Evolutionary conservation across 2,113 vertebrate species (phyloP), one percentile per base, ranked within the genome.

Genomic region (Rhegmatorhina hoffmannsi): DNA sequence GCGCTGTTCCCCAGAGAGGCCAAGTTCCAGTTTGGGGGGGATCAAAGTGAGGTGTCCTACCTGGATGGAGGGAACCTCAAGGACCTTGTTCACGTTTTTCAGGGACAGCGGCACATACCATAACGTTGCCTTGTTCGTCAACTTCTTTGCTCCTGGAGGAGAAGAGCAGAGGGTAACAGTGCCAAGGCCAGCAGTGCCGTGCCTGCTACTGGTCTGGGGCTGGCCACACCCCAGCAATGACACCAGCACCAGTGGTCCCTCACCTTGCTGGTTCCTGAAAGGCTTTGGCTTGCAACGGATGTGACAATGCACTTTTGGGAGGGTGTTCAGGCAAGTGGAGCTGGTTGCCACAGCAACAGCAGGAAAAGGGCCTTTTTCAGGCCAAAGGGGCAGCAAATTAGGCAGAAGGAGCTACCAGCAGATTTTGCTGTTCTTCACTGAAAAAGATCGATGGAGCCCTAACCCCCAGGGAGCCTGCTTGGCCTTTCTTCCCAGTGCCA

Each of bases 21-120:
- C 0, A 2, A 69, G 25, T 58, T 81, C 25, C 1, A 7, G 16
- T 74, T 69, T 33, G 34, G 1, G 3, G 3, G 26, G 12, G 7
- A 72, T 13, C 43, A 68, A 50, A 36, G 26, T 0, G 1, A 90
- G 17, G 31, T 29, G 1, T 80, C 97, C 97, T 98, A 99, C 99
- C 99, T 99, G 97, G 33, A 99, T 98, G 3, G 99, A 98, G 16
- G 99, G 99, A 91, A 99, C 99, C 87, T 99, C 98, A 28, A 98
- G 92, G 92, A 99, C 98, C 97, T 98, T 99, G 96, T 99, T 98
- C 63, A 99, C 98, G 0, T 99, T 99, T 96, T 98, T 96, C 94
- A 99, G 97, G 16, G 99, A 99, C 83, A 99, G 97, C 0, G 99
- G 99, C 76, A 99, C 99, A 0, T 99, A 99, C 99, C 99, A 99